Evolutionary conservation across 2,797 vertebrate genomes (phyloP).

Genomic region (Acanthurus tractus): DNA sequence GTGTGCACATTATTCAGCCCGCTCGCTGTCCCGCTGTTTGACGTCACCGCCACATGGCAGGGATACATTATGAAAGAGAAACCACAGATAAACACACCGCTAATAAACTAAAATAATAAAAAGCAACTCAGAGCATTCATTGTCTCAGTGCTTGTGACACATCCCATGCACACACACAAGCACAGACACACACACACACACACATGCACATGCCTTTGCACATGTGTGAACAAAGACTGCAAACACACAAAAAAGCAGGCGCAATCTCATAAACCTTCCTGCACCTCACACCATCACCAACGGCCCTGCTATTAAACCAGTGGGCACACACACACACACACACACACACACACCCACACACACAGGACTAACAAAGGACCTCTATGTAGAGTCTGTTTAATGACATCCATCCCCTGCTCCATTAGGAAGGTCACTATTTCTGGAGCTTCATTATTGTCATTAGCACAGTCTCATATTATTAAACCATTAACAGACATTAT

Average conservation of each 20-base stretch:
- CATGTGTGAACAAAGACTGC: constrained; percentile 39
- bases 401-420: constrained; percentile 64
- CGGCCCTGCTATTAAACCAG: constrained; percentile 6
- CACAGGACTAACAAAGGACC: constrained; percentile 62
- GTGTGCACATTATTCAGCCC: neutral
- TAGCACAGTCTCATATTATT: constrained; percentile 64
- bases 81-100: neutral
- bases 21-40: neutral
- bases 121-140: neutral
- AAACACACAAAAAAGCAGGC: constrained; percentile 32
- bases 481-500: constrained; percentile 67
- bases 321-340: constrained; percentile 18
- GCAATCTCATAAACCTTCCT: neutral
- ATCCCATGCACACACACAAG: neutral
- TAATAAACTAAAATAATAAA: neutral
- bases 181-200: constrained; percentile 6
- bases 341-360: constrained; percentile 28
- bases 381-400: constrained; percentile 63
- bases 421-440: constrained; percentile 70
- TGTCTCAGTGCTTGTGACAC: constrained; percentile 19
- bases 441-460: constrained; percentile 72
- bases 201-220: constrained; percentile 1
- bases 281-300: neutral
- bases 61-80: no score
- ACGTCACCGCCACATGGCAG: neutral